Percentiles rank a stretch among this genome's conserved stretches.
Evolutionary conservation across 2,113 vertebrate genomes (phyloP).

Genomic region (Guaruba guarouba): DNA sequence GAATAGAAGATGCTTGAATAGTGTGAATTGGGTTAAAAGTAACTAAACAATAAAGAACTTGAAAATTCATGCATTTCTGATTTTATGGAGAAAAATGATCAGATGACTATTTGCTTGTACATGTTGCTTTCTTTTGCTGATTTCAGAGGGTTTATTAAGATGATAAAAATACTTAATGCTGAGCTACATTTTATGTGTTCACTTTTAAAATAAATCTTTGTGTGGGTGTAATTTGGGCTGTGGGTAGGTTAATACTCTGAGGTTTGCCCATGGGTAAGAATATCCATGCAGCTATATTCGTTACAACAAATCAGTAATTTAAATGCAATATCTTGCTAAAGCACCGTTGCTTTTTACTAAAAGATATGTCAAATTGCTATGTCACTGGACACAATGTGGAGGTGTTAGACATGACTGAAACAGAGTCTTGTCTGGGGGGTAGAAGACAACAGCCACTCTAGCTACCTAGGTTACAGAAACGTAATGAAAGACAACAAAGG

Average conservation of each 20-base stretch:
- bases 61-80: not conserved
- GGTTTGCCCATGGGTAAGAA: not conserved
- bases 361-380: not conserved
- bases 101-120: not conserved
- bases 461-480: not conserved
- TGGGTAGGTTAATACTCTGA: not conserved
- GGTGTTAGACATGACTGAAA: not conserved
- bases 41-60: not conserved
- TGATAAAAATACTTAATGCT: constrained; percentile 10
- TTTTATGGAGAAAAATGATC: not conserved
- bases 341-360: not conserved
- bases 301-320: not conserved
- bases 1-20: not conserved
- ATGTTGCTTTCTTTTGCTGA: not conserved
- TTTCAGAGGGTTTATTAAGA: not conserved
- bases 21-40: not conserved
- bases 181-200: not conserved
- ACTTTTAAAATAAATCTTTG: constrained; percentile 6
- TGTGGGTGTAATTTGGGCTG: not conserved
- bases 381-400: not conserved
- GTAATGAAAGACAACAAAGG: not conserved
- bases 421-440: not conserved
- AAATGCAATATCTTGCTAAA: not conserved
- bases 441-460: not conserved
- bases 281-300: not conserved